Percentiles rank a stretch among this genome's conserved stretches.
These are phyloP conservation scores for Morus bassanus DNA, from an alignment of 2,797 vertebrate species.

Conservation along the genomic window DNA sequence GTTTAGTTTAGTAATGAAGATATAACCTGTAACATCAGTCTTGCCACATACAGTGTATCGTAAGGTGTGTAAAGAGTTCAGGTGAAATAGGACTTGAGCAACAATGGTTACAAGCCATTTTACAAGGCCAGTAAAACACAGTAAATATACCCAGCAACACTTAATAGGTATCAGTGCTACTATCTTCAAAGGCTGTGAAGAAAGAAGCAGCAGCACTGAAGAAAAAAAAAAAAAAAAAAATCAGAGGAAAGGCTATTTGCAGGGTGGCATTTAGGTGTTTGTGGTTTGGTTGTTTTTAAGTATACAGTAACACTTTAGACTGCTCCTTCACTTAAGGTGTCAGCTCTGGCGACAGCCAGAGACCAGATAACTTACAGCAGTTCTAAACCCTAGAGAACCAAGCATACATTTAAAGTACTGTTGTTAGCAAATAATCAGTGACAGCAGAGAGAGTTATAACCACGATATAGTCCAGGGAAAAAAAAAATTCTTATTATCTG, in stretches of 20 bases:
- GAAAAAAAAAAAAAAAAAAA: background rate
- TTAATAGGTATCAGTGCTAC: background rate
- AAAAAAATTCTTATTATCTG: background rate
- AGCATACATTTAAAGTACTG: background rate
- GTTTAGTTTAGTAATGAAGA: background rate
- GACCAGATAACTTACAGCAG: background rate
- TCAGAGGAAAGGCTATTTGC: background rate
- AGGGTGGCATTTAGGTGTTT: background rate
- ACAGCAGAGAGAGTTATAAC: background rate
- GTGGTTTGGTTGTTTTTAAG: background rate
- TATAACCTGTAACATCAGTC: background rate
- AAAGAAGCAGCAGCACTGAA: background rate
- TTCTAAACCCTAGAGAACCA: background rate
- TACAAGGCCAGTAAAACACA: background rate
- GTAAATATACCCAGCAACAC: background rate
- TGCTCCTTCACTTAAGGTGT: background rate
- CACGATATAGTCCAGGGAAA: rapidly evolving
- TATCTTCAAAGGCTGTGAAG: background rate
- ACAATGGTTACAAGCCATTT: background rate
- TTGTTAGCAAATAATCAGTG: background rate
- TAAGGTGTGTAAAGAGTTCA: background rate
- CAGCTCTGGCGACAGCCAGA: background rate
- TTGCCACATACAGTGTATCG: background rate
- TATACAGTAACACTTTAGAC: background rate
- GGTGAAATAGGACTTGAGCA: background rate